phyloP scores from a whole-genome alignment of 2,888 invertebrate species.

The Brachyptera putata region DNA sequence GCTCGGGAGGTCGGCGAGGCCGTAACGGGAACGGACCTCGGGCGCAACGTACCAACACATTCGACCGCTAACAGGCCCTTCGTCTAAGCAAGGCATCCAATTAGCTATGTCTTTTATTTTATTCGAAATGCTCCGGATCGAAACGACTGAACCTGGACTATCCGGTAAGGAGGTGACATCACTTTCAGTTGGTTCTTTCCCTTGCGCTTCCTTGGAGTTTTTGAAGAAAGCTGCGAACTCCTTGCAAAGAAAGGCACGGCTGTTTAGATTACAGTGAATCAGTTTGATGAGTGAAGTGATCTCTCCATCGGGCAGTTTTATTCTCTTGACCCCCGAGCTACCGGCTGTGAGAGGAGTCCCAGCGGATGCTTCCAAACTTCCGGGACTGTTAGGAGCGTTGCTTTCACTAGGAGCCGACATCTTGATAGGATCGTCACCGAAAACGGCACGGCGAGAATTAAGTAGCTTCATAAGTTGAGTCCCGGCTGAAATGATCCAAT shows the following conservation, averaged over 20 bases:
- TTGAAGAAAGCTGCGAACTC: constrained; percentile 59
- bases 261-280: constrained; percentile 61
- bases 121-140: constrained; percentile 38
- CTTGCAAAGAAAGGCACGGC: constrained; percentile 53
- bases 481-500: constrained; percentile 37
- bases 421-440: constrained; percentile 19
- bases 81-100: constrained; percentile 55
- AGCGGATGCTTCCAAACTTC: neutral
- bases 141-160: constrained; percentile 38
- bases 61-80: constrained; percentile 52
- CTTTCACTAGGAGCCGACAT: neutral
- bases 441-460: constrained; percentile 37
- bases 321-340: constrained; percentile 18
- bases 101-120: constrained; percentile 58
- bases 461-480: constrained; percentile 39
- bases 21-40: constrained; percentile 26
- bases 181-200: constrained; percentile 34
- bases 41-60: constrained; percentile 60
- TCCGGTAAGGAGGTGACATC: constrained; percentile 33
- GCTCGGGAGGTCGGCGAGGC: constrained; percentile 22
- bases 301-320: constrained; percentile 39
- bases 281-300: constrained; percentile 60
- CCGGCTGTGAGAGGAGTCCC: too few relatives aligned
- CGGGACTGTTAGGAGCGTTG: constrained; percentile 15
- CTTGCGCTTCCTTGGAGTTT: constrained; percentile 45